Evolutionary conservation across 1,140 invertebrate species (phyloP).

Genomic region (Oncopodura yosiiana): DNA sequence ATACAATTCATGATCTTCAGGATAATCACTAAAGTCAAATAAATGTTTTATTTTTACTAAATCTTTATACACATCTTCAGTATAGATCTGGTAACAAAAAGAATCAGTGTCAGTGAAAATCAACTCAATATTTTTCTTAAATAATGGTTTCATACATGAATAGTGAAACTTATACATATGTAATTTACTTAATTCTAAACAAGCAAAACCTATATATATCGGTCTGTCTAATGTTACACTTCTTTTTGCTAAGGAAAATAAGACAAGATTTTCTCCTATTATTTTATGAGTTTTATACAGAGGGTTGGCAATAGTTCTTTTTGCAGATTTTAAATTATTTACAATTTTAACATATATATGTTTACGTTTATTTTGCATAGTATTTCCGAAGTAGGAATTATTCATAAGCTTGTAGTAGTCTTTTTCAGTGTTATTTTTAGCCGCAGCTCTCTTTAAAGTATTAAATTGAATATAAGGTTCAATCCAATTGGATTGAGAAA

Average conservation of each 20-base stretch:
- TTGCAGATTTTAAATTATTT: background rate
- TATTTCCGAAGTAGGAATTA: conserved; percentile 36
- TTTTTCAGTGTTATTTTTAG: conserved; percentile 32
- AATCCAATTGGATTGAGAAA: conserved; percentile 45
- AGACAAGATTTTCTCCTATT: background rate
- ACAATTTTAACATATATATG: conserved; percentile 9
- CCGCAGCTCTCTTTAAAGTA: conserved; percentile 36
- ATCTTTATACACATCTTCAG: conserved; percentile 13
- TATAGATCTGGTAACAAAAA: conserved; percentile 7
- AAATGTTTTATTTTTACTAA: background rate
- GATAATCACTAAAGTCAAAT: conserved; percentile 20
- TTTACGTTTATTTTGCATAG: conserved; percentile 36
- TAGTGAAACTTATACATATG: conserved; percentile 12
- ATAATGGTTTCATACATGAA: conserved; percentile 3
- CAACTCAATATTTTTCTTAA: background rate
- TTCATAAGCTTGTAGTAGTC: conserved; percentile 38
- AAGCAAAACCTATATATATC: conserved; percentile 10
- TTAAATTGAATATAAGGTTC: conserved; percentile 43
- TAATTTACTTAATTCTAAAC: conserved; percentile 9
- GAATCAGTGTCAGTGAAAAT: conserved; percentile 19
- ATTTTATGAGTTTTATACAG: background rate
- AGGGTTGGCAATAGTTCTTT: background rate
- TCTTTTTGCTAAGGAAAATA: background rate
- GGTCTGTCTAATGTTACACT: conserved; percentile 5
- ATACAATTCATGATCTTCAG: conserved; percentile 8